Percentiles rank a stretch among this genome's conserved stretches.
Evolutionary conservation across 2,888 invertebrate genomes (phyloP).

Genomic region (Ophioninae sp.): DNA sequence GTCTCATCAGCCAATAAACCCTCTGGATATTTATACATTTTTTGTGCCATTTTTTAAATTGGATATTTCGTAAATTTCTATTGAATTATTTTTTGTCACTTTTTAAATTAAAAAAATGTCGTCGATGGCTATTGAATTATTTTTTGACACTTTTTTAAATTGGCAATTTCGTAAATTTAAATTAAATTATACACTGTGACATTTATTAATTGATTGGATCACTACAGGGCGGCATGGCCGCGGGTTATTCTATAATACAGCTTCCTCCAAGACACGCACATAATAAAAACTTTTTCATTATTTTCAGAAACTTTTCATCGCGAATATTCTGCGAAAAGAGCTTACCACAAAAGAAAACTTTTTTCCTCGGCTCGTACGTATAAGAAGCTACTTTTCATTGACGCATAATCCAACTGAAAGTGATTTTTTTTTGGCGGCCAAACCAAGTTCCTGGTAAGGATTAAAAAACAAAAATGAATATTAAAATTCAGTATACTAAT

Average conservation of each 20-base stretch:
- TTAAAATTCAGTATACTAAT: not conserved
- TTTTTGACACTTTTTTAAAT: too few relatives aligned
- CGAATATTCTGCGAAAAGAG: conserved; percentile 11
- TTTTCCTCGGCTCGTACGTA: not conserved
- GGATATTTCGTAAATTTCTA: too few relatives aligned
- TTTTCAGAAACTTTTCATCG: conserved; percentile 8
- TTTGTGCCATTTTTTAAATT: too few relatives aligned
- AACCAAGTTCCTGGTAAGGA: not conserved
- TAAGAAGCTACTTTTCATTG: conserved; percentile 15
- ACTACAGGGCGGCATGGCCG: not conserved
- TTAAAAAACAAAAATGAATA: not conserved
- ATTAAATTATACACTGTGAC: conserved; percentile 11
- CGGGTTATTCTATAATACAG: conserved; percentile 11
- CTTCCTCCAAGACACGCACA: not conserved
- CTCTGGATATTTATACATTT: not conserved
- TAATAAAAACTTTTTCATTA: conserved; percentile 13
- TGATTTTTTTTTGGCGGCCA: not conserved
- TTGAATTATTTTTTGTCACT: too few relatives aligned
- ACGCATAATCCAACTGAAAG: not conserved
- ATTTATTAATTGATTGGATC: conserved; percentile 15
- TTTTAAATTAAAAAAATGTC: too few relatives aligned
- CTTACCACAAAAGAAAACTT: conserved; percentile 13
- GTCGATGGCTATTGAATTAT: too few relatives aligned
- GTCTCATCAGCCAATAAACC: not conserved
- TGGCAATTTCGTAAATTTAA: too few relatives aligned